Evolutionary conservation across 1,140 invertebrate species (phyloP), one percentile per base, ranked within the genome.

Genomic region (Heliconius eleuchia): DNA sequence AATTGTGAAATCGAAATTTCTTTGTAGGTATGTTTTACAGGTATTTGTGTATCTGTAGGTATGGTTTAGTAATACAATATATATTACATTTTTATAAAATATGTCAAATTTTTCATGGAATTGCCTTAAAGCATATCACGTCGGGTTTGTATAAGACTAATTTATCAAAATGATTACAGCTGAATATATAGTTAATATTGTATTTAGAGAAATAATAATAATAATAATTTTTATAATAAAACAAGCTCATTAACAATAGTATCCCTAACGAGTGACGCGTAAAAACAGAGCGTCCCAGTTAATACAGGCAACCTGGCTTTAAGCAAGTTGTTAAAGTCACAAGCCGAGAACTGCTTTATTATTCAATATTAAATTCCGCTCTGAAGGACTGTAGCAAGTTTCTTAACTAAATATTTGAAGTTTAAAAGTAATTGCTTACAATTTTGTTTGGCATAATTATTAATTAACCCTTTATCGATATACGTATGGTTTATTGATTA

Each of bases 321-420:
- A 87, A 88, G 83, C 88, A 86, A 93, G 87, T 92, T 87, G 87
- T 89, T 92, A 87, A 92, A 92, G 89, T 92, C 88, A 87, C 89
- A 87, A 92, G 86, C 91, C 90, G 86, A 82, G 84, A 90, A 89
- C 90, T 91, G 87, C 89, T 92, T 92, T 94, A 93, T 94, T 94
- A 94, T 93, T 93, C 89, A 91, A 91, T 92, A 94, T 92, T 91
- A 93, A 91, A 92, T 91, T 91, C 87, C 88, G 87, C 88, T 87
- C 85, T 87, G 82, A 87, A 89, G 86, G 88, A 90, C 89, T 86
- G 81, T 82, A 84, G 83, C 86, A 87, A 92, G 89, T 94, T 92
- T 82, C 86, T 76, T 92, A 92, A 93, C 89, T 94, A 91, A 92
- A 92, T 91, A 92, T 92, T 92, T 90, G 82, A 91, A 92, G 88